Evolutionary conservation across 2,113 vertebrate genomes (phyloP), one percentile per base, ranked within the genome.

Genomic region (Phalacrocorax carbo): DNA sequence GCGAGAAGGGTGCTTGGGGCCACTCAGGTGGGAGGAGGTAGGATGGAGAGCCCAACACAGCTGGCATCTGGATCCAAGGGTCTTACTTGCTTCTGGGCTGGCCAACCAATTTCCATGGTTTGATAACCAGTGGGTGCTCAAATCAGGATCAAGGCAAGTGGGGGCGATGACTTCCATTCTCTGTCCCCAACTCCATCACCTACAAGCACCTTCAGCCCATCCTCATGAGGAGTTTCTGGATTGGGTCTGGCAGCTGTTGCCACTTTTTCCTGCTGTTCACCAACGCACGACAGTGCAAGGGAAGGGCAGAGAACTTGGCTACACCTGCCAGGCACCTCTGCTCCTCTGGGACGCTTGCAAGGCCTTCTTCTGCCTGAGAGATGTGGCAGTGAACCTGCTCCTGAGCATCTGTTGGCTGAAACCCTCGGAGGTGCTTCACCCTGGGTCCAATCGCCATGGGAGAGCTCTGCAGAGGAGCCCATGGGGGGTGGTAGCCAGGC

Each of bases 381-480:
- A 71, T 1, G 0, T 1, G 6, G 10, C 44, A 46, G 42, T 34
- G 27, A 38, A 49, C 36, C 60, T 54, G 14, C 38, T 66, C 52
- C 30, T 40, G 55, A 70, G 40, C 34, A 57, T 54, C 64, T 58
- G 44, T 36, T 1, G 4, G 21, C 44, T 66, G 80, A 88, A 86
- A 65, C 7, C 40, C 23, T 44, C 4, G 2, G 83, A 83, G 60
- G 7, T 26, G 36, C 60, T 80, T 77, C 2, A 4, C 36, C 40
- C 58, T 2, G 1, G 38, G 38, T 22, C 38, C 30, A 26, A 22
- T 27, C 3, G 1, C 52, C 3, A 2, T 0, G 0, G 80, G 30
- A 84, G 49, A 26, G 44, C 54, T 81, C 32, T 65, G 54, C 9
- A 21, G 46, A 66, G 85, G 51, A 92, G 36, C 9, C 58, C 3